These are phyloP conservation scores for Microtus agrestis DNA, from an alignment of 2,797 vertebrate genomes.

Conservation along the genomic window DNA sequence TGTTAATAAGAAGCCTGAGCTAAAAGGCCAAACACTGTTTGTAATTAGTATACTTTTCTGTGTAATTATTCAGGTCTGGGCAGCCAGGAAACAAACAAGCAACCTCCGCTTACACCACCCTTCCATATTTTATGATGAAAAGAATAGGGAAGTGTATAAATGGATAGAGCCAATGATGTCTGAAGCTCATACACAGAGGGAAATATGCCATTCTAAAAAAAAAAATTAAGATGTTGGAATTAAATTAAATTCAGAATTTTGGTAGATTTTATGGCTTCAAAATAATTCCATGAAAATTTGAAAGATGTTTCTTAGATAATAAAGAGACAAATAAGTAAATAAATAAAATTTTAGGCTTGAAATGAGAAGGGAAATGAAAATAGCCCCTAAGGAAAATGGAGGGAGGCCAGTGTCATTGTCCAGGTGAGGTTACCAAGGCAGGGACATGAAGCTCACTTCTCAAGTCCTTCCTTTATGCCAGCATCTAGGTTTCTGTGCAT, in stretches of 20 bases:
- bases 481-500: no score
- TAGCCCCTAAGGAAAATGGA: neutral
- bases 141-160: neutral
- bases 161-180: neutral
- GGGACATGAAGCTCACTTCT: neutral
- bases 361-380: neutral
- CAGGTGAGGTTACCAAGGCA: neutral
- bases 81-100: no score
- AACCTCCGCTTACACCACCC: no score
- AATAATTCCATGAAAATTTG: neutral
- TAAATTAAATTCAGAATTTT: neutral
- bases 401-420: neutral
- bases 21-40: no score
- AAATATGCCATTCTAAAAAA: neutral
- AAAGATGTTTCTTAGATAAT: constrained; percentile 44
- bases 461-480: no score
- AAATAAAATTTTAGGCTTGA: neutral
- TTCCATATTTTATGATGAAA: neutral
- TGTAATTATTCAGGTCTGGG: no score
- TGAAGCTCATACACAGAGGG: neutral
- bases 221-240: neutral
- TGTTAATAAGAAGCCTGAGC: no score
- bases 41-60: no score
- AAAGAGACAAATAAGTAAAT: neutral
- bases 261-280: neutral